Conservation (phyloP, 2,888 invertebrate genomes). For the Stenodera caucasica region DNA sequence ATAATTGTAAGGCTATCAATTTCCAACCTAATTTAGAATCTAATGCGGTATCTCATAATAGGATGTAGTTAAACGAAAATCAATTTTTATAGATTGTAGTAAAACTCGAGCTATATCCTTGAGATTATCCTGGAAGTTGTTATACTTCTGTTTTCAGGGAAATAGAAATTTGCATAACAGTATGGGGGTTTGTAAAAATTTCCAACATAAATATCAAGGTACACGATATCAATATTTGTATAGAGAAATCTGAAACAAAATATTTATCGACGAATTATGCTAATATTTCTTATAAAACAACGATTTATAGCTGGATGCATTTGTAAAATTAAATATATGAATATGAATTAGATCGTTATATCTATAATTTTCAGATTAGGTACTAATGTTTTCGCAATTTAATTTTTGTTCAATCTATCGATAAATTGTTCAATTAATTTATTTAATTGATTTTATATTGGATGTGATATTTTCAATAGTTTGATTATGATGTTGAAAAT, state of each 20-base stretch:
- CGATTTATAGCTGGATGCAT: conserved; percentile 10
- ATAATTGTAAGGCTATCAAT: too few relatives aligned
- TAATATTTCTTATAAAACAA: conserved; percentile 14
- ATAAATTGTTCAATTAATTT: background rate
- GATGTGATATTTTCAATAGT: background rate
- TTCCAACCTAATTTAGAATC: background rate
- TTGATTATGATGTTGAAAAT: background rate
- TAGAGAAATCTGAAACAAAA: background rate
- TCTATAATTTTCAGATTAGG: too few relatives aligned
- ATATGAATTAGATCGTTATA: conserved; percentile 14
- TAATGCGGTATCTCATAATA: background rate
- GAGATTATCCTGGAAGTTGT: background rate
- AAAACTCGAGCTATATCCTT: background rate
- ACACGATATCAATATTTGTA: conserved; percentile 6
- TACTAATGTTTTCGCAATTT: too few relatives aligned
- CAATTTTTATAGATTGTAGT: background rate
- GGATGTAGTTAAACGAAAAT: background rate
- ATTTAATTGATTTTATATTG: background rate
- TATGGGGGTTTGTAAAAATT: background rate
- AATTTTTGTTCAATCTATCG: too few relatives aligned
- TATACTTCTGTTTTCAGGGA: background rate
- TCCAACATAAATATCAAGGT: background rate
- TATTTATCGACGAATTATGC: conserved; percentile 19
- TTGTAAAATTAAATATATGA: conserved; percentile 13
- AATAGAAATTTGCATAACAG: background rate